Evolutionary conservation across 1,140 invertebrate species (phyloP), one percentile per base, ranked within the genome.

Genomic region (Leptestheria dahalacensis): DNA sequence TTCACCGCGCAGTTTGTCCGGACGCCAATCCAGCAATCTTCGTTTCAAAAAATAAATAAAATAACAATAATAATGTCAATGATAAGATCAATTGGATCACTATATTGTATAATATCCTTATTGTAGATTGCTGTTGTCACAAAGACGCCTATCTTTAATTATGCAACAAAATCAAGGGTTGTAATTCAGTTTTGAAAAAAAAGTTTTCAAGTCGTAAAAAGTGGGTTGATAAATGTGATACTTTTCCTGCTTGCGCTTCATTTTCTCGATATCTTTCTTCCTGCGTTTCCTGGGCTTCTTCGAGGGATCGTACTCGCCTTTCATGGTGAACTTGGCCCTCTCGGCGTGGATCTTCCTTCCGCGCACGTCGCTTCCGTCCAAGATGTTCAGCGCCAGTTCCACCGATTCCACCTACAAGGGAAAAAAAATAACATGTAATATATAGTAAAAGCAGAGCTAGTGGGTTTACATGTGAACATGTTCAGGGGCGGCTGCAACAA

Each of bases 161-260:
- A 47, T 47, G 11, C 1, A 12, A n/a, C 11, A 12, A 47, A 47
- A 47, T 47, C n/a, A 11, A 47, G 41, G n/a, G 11, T 47, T 47
- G 41, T 47, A 48, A 18, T n/a, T 3, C n/a, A 48, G 18, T 48
- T 18, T 18, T 3, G 21, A 66, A 64, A 28, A 11, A 15, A 63
- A 15, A 41, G 15, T 46, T 20, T 63, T 59, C 9, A 3, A 48
- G 49, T 21, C 29, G 1, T 15, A 58, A 63, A 15, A n/a, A 62
- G 48, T 1, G 50, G 2, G 18, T 15, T 4, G 18, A 57, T 54
- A 21, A 48, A 25, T 24, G 47, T 72, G 76, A 75, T 71, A 88
- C 81, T 93, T 96, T 69, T 97, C 85, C 66, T 97, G 89, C 71
- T 87, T 85, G 73, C 93, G 92, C 72, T 91, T 91, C 58, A 94